Conservation (phyloP, 2,888 invertebrate genomes). For the Clusia tigrina region DNA sequence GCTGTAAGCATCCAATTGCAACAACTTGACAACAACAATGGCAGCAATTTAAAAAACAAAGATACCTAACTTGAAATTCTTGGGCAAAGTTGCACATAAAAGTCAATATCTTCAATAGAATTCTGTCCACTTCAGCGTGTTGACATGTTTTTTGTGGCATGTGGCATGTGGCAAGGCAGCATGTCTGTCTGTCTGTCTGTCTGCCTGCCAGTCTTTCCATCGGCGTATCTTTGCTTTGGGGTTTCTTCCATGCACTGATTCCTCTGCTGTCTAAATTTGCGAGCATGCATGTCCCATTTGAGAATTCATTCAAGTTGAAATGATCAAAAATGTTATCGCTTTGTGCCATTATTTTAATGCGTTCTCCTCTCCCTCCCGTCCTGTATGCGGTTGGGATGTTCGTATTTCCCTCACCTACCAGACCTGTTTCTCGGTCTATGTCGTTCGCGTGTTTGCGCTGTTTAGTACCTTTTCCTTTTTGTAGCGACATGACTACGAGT, state of each 20-base stretch:
- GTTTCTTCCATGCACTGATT: background rate
- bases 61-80: background rate
- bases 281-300: constrained; percentile 41
- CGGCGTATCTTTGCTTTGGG: no score
- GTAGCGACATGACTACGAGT: no score
- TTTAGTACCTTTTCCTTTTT: no score
- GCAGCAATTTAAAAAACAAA: background rate
- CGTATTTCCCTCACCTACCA: background rate
- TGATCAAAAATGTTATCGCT: constrained; percentile 59
- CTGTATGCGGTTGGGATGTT: constrained; percentile 34
- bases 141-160: background rate
- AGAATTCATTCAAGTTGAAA: constrained; percentile 59
- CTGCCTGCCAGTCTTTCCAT: background rate
- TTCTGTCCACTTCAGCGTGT: background rate
- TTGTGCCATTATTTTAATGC: constrained; percentile 55
- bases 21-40: background rate
- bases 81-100: background rate
- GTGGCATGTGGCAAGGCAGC: background rate
- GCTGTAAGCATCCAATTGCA: background rate
- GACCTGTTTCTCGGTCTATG: background rate
- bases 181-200: background rate
- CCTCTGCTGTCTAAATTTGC: constrained; percentile 4
- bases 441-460: background rate
- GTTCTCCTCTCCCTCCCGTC: constrained; percentile 17
- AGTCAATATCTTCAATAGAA: background rate